Conservation (phyloP, 2,113 vertebrate species). For the Anser brachyrhynchus region DNA sequence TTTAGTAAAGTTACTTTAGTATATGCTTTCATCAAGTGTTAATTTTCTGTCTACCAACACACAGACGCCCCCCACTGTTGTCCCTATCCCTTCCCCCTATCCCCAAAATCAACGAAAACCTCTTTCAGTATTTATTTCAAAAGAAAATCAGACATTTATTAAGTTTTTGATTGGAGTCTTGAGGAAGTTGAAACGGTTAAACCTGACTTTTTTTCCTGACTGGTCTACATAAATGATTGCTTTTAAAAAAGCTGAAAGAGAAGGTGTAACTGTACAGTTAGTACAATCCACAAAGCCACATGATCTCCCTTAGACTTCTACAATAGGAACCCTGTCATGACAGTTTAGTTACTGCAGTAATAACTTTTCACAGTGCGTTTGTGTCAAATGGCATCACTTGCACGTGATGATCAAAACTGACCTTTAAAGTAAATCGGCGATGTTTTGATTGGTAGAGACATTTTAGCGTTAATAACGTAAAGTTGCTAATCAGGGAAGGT, state of each 20-base stretch:
- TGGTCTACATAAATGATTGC: neutral
- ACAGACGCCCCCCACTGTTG: neutral
- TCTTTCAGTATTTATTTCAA: neutral
- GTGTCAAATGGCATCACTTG: neutral
- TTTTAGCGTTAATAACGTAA: neutral
- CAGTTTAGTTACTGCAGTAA: neutral
- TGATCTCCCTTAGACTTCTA: rapidly evolving
- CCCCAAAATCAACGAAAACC: neutral
- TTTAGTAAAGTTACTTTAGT: neutral
- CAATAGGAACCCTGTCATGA: neutral
- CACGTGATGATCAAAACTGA: neutral
- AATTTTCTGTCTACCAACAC: neutral
- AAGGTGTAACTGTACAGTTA: neutral
- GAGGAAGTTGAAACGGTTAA: neutral
- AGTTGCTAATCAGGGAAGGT: neutral
- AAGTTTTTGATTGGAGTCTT: neutral
- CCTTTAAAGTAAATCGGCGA: neutral
- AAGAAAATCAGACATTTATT: neutral
- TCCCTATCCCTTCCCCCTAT: neutral
- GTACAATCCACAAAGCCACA: neutral
- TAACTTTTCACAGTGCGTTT: neutral
- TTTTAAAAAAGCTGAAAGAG: neutral
- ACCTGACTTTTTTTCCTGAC: neutral
- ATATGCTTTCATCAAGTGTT: neutral
- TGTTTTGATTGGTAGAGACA: neutral